Evolutionary conservation across 2,797 vertebrate species (phyloP), one percentile per base, ranked within the genome.

Genomic region (Hephaestus fuliginosus): DNA sequence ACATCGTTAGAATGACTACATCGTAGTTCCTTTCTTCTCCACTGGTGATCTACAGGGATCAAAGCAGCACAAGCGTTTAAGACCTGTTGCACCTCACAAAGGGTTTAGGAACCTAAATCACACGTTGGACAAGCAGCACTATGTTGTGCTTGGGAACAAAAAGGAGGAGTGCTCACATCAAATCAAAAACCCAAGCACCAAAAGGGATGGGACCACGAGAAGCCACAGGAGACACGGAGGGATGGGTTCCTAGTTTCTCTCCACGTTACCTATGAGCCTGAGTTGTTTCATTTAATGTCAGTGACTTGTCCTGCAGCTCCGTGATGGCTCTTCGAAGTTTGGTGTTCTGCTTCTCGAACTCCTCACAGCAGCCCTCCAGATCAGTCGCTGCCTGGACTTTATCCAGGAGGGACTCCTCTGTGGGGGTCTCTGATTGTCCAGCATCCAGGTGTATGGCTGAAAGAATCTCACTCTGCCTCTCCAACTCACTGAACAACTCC

Each of bases 211-310:
- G 72, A 62, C 15, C 41, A 48, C 44, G 36, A 56, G 20, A 58
- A 10, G 72, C 72, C 74, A 78, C 74, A 61, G 78, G 63, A 62
- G 30, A 62, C 49, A 73, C 1, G 57, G 71, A 61, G 74, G 74
- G 70, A 44, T 3, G 28, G 92, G 76, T 36, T 86, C 76, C 81
- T 84, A 85, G 28, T 58, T 55, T 30, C 52, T 74, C 78, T 87
- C 73, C 80, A 58, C 30, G 78, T 95, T 96, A 96, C 95, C 96
- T 95, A 91, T 94, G 87, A 61, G 88, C 87, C 65, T 74, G 88
- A 9, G 94, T 95, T 1, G 77, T 85, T 55, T 88, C 70, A 3
- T 85, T 89, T 60, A 94, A 78, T 0, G 77, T 86, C 64, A 90
- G 83, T 1, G 91, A 93, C 86, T 88, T 73, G 72, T 92, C 88